A percentile compares a stretch with the other conserved stretches of the same genome.
Conservation (phyloP, 2,888 invertebrate genomes). For the Drosophila trichaetosa region DNA sequence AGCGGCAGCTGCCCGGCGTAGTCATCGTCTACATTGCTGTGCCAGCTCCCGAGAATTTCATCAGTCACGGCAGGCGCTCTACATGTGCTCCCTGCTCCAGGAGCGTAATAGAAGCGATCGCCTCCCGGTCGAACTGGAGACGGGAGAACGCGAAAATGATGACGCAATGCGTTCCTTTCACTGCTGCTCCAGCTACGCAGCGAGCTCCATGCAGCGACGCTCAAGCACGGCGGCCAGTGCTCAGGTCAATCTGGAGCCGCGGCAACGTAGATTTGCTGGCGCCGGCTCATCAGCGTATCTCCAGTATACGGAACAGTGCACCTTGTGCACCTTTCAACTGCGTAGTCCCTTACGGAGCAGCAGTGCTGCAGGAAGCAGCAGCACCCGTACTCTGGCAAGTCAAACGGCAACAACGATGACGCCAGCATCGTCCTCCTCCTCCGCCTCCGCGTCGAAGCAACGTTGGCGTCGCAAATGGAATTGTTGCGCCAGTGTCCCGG, state of each 20-base stretch:
- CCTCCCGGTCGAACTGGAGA: conserved; percentile 44
- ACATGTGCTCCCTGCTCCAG: conserved; percentile 86
- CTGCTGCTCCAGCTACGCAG: conserved; percentile 85
- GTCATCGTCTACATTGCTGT: conserved; percentile 84
- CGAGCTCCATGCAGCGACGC: conserved; percentile 76
- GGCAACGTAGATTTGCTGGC: conserved; percentile 37
- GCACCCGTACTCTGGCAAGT: conserved; percentile 55
- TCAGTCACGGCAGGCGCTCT: conserved; percentile 83
- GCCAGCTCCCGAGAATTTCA: conserved; percentile 84
- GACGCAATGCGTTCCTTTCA: conserved; percentile 81
- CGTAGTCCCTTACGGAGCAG: conserved; percentile 71
- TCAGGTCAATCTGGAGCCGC: conserved; percentile 74
- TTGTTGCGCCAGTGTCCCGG: conserved; percentile 87
- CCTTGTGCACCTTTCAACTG: conserved; percentile 84
- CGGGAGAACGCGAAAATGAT: conserved; percentile 14
- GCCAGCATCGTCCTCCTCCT: conserved; percentile 1
- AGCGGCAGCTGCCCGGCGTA: conserved; percentile 3
- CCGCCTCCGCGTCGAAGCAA: conserved; percentile 82
- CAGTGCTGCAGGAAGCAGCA: conserved; percentile 49
- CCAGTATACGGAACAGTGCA: conserved; percentile 84
- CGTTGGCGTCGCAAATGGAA: conserved; percentile 87
- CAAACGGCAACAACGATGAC: conserved; percentile 33
- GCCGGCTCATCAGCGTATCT: conserved; percentile 65
- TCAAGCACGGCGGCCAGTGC: conserved; percentile 74
- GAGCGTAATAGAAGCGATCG: conserved; percentile 76